These are phyloP conservation scores for Rafetus swinhoei DNA, from an alignment of 2,113 vertebrate genomes.

Conservation along the genomic window DNA sequence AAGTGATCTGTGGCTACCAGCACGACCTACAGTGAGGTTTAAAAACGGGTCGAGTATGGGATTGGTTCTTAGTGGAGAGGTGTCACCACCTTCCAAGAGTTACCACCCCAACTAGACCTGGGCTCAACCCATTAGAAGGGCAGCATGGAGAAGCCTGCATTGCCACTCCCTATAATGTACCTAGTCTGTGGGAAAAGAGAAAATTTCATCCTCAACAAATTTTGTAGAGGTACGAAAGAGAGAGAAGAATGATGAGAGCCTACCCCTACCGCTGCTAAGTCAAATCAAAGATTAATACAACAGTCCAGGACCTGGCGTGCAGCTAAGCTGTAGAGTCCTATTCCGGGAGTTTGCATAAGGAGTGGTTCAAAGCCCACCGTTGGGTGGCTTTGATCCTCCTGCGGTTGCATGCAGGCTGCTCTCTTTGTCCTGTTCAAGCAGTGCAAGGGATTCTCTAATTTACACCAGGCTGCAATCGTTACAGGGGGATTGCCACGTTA, in stretches of 20 bases:
- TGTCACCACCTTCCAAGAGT: fast-evolving
- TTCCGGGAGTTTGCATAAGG: neutral
- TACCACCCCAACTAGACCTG: fast-evolving
- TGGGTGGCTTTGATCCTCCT: neutral
- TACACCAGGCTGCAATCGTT: neutral
- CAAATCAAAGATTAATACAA: neutral
- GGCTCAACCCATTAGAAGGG: fast-evolving
- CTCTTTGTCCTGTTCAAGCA: neutral
- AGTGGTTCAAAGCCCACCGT: no score
- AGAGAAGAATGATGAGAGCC: neutral
- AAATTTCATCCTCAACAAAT: neutral
- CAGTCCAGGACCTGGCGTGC: neutral
- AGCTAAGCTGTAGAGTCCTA: neutral
- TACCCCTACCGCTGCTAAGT: neutral
- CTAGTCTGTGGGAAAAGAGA: neutral
- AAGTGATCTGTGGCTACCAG: neutral
- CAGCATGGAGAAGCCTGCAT: neutral
- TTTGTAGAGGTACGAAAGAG: no score
- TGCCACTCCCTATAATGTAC: fast-evolving
- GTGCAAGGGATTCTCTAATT: neutral
- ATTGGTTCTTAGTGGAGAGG: fast-evolving
- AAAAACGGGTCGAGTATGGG: fast-evolving
- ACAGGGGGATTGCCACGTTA: neutral
- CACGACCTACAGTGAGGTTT: fast-evolving
- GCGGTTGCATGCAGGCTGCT: neutral